Evolutionary conservation across 2,888 invertebrate genomes (phyloP).

Genomic region (Caradrina clavipalpis): DNA sequence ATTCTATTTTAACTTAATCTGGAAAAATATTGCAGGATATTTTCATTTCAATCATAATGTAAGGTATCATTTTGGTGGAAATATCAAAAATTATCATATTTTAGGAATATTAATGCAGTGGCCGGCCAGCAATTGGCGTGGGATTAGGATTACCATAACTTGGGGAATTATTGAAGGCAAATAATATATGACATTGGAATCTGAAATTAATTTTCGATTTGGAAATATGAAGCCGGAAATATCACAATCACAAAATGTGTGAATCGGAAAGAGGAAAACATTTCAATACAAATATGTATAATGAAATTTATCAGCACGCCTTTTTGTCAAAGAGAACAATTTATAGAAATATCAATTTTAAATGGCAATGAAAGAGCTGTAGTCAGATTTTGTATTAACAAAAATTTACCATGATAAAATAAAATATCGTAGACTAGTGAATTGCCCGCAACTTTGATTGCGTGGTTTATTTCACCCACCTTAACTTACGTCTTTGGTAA

Average conservation of each 20-base stretch:
- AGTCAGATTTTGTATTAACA: background rate
- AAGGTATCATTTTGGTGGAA: slow-evolving; percentile 32
- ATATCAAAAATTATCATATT: slow-evolving; percentile 53
- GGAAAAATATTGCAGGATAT: background rate
- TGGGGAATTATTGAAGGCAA: slow-evolving; percentile 51
- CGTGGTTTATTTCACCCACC: no score
- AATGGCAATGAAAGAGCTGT: background rate
- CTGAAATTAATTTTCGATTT: slow-evolving; percentile 43
- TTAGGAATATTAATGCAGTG: slow-evolving; percentile 50
- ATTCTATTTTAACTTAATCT: background rate
- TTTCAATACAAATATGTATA: background rate
- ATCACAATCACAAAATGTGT: slow-evolving; percentile 13
- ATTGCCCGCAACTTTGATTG: no score
- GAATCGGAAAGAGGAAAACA: background rate
- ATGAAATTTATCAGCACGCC: slow-evolving; percentile 4
- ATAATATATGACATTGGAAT: slow-evolving; percentile 49
- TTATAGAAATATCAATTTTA: background rate
- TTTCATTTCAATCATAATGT: slow-evolving; percentile 34
- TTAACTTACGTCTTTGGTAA: no score
- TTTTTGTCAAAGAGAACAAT: background rate
- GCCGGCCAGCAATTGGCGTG: slow-evolving; percentile 43
- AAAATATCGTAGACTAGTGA: background rate
- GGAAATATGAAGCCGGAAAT: slow-evolving; percentile 19
- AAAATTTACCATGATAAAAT: background rate
- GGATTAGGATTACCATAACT: slow-evolving; percentile 60